Evolutionary conservation across 1,140 invertebrate genomes (phyloP).

Genomic region (Drosophila nigrodunni): DNA sequence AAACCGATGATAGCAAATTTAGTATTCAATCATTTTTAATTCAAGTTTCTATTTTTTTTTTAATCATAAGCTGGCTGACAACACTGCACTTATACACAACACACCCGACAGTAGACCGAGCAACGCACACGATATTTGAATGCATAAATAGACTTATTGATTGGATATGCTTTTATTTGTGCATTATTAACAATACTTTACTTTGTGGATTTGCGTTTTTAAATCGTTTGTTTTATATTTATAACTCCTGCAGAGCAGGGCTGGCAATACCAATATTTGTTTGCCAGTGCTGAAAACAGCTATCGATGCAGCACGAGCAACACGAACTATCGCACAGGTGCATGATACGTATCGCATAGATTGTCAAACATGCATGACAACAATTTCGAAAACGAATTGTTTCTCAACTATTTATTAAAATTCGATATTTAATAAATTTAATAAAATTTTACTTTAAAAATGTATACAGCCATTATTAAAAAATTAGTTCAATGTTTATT

Average conservation of each 20-base stretch:
- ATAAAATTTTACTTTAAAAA: no score
- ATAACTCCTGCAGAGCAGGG: constrained; percentile 40
- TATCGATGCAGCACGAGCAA: constrained; percentile 8
- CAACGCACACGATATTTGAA: constrained; percentile 6
- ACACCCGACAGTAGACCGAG: constrained; percentile 10
- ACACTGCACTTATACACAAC: constrained; percentile 21
- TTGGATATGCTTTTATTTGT: not conserved
- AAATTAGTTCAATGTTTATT: no score
- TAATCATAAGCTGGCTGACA: constrained; percentile 32
- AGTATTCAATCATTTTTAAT: not conserved
- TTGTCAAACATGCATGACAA: not conserved
- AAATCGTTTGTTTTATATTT: constrained; percentile 40
- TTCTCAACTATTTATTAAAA: not conserved
- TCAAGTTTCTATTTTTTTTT: constrained; percentile 2
- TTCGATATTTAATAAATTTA: not conserved
- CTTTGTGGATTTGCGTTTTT: constrained; percentile 12
- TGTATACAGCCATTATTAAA: no score
- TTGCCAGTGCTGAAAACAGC: constrained; percentile 17
- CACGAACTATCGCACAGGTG: no score
- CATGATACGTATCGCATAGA: not conserved
- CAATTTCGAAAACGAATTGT: not conserved
- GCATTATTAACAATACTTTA: constrained; percentile 5
- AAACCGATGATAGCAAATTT: not conserved
- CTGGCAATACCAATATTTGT: constrained; percentile 37
- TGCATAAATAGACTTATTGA: not conserved